Base-by-base conservation (phyloP, 2,113 vertebrate species). In the Hirundichthys speculiger region DNA sequence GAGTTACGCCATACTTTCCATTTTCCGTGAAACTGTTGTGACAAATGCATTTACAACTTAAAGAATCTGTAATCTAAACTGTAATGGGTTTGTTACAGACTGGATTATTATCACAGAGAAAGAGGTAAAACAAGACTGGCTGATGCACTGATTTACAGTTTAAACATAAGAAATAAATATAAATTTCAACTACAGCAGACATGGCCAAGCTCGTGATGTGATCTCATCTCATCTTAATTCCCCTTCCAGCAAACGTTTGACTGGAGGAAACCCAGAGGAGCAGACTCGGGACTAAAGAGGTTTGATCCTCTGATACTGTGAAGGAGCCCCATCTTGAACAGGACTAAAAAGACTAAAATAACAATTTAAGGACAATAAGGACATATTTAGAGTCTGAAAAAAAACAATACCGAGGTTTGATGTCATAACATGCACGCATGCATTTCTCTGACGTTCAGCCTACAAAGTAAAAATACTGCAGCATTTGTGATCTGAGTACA, bases 301-400 rank as follows among this genome's bases (percentile, higher is more conserved):
- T n/a, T n/a, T n/a, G n/a, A n/a, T n/a, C n/a, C n/a, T n/a, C n/a
- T n/a, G n/a, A n/a, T n/a, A n/a, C n/a, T 1, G 39, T 13, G 12
- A 43, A 64, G 48, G 16, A 58, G 67, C 40, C 19, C 39, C 45
- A 64, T 66, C 68, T 77, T 18, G 5, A 46, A 47, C 21, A 57
- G 5, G 58, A 67, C 70, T 75, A 66, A 77, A 71, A 63, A 65
- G 70, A 64, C 51, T 45, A 41, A 41, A 60, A 56, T 69, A 73
- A 73, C 24, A 47, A 21, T 42, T 53, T 30, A 55, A 60, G 5
- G 46, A 68, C 70, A 73, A 73, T 48, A 18, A 40, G 21, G 30
- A 18, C 14, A 13, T 14, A 6, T 5, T 38, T 18, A 38, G 43
- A 10, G 21, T 38, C 15, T 41, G 16, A n/a, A 25, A 66, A 34